Evolutionary conservation across 2,797 vertebrate genomes (phyloP).

Genomic region (Cephalopachus bancanus): DNA sequence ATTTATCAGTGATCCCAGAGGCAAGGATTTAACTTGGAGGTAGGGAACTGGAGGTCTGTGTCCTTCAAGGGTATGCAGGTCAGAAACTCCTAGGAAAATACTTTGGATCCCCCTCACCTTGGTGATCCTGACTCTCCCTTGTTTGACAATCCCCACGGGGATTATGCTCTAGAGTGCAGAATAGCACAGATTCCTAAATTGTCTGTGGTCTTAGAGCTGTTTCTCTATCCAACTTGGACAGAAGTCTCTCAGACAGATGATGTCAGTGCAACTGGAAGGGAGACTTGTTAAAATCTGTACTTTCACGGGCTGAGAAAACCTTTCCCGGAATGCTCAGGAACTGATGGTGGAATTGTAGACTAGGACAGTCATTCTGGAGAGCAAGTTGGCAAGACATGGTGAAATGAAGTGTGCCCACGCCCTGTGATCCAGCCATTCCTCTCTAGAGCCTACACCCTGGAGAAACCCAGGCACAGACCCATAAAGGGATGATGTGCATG

Average conservation of each 20-base stretch:
- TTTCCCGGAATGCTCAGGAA: constrained; percentile 58
- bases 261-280: constrained; percentile 62
- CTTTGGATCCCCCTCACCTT: neutral
- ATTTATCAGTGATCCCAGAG: neutral
- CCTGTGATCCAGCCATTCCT: constrained; percentile 8
- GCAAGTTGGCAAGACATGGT: constrained; percentile 52
- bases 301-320: constrained; percentile 61
- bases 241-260: constrained; percentile 72
- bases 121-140: neutral
- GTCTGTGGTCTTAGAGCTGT: neutral
- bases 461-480: neutral
- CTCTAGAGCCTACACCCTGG: neutral
- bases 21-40: neutral
- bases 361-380: constrained; percentile 37
- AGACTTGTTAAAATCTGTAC: constrained; percentile 64
- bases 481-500: neutral
- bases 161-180: neutral
- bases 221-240: constrained; percentile 60
- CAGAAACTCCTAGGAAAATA: neutral
- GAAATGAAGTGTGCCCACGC: constrained; percentile 12
- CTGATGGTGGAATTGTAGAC: constrained; percentile 47
- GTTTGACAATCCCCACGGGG: neutral
- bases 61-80: neutral
- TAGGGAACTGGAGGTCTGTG: neutral
- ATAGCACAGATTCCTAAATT: neutral